Evolutionary conservation across 2,888 invertebrate species (phyloP).

Genomic region (Halictus ligatus): DNA sequence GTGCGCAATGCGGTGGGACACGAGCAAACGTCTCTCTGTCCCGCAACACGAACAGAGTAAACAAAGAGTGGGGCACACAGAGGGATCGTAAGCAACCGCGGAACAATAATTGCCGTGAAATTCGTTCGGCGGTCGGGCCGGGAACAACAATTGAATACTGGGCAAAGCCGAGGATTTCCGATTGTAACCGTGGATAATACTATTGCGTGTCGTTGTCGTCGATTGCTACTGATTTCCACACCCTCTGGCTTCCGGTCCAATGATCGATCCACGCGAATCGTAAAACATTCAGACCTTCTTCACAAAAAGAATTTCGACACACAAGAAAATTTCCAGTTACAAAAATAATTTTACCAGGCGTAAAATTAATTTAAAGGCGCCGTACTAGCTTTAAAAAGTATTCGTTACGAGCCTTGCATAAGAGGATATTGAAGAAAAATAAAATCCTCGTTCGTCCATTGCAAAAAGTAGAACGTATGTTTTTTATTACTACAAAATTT

Average conservation of each 20-base stretch:
- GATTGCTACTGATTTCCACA: conserved; percentile 41
- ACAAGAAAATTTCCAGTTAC: neutral
- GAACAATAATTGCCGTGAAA: conserved; percentile 67
- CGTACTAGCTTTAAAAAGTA: too few species aligned
- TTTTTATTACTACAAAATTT: too few species aligned
- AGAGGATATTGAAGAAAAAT: neutral
- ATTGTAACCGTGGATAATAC: conserved; percentile 68
- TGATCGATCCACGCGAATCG: conserved; percentile 23
- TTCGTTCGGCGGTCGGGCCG: conserved; percentile 56
- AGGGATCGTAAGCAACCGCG: conserved; percentile 19
- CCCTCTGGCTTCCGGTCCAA: conserved; percentile 12
- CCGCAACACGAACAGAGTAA: neutral
- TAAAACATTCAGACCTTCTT: neutral
- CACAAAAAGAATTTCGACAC: neutral
- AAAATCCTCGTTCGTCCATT: too few species aligned
- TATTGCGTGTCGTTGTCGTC: conserved; percentile 23
- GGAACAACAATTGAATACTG: conserved; percentile 50
- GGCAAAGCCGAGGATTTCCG: conserved; percentile 67
- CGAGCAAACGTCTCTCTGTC: neutral
- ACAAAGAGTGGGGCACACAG: conserved; percentile 12
- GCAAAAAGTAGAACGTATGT: too few species aligned
- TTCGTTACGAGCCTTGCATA: neutral
- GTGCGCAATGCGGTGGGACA: neutral
- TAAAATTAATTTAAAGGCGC: neutral
- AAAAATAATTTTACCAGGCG: neutral